phyloP scores from a whole-genome alignment of 37 sponge, comb jelly and placozoan species.

The Beroe forskalii region DNA sequence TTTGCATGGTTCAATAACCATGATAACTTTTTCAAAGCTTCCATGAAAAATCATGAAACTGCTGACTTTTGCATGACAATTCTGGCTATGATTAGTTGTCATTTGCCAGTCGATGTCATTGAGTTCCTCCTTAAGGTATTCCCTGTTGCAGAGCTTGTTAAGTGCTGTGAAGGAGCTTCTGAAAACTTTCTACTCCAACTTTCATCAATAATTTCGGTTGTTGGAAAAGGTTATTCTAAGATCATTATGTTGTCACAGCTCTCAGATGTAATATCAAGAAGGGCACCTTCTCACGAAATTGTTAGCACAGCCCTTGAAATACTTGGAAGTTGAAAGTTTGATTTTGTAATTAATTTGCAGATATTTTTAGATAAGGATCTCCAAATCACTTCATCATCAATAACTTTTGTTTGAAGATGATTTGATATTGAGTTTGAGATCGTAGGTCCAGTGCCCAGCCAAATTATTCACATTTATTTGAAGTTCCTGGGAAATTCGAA shows the following conservation, averaged over 20 bases:
- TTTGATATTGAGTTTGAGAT: too few relatives aligned
- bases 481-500: too few relatives aligned
- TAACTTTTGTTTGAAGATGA: too few relatives aligned
- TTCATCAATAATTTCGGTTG: neutral
- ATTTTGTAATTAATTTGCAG: too few relatives aligned
- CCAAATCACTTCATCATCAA: too few relatives aligned
- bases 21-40: neutral
- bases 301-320: neutral
- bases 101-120: neutral
- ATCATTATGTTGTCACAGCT: neutral
- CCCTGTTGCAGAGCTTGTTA: neutral
- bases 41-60: slow-evolving; percentile 5
- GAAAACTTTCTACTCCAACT: slow-evolving; percentile 1
- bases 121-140: slow-evolving; percentile 31
- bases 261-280: slow-evolving; percentile 15
- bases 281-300: slow-evolving; percentile 12
- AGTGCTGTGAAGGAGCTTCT: neutral
- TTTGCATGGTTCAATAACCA: neutral
- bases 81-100: neutral
- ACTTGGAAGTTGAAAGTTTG: slow-evolving; percentile 22
- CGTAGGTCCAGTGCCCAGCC: too few relatives aligned
- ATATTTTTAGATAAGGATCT: too few relatives aligned
- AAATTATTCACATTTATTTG: too few relatives aligned
- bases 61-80: neutral
- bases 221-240: neutral